Base-by-base conservation (phyloP, 2,888 invertebrate genomes). In the Nomada flava region DNA sequence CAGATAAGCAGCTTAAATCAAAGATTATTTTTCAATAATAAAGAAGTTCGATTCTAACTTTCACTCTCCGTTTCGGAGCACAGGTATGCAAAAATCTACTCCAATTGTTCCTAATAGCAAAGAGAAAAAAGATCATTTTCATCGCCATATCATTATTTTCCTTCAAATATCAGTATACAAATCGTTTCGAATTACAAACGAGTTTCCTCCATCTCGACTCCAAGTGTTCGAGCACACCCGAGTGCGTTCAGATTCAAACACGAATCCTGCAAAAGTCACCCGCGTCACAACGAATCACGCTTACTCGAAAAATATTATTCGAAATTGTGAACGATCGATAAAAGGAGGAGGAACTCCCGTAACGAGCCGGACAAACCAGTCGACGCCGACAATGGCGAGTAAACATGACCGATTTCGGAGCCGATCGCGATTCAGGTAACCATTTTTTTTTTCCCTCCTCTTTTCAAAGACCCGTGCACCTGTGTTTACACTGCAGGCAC, bases 401-500 rank as follows among this genome's bases (percentile, higher is more conserved):
- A 89, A 89, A 86, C 84, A 87, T 72, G 71, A 71, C 69, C 79
- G 77, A 76, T 70, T 76, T 62, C 78, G 78, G 75, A 70, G 64
- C 77, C 76, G 83, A 85, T 85, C 85, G 79, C 57, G 57, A 75
- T 68, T 55, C 86, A 73, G 88, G 86, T 88, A 87, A 82, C 64
- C 59, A 55, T 76, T 74, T 80, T 85, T 76, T 73, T 53, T 50
- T 55, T 1, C 23, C n/a, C 42, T 53, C 20, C 23, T 20, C 57
- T 65, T 68, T 63, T 62, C 63, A 62, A 3, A 72, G 68, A 77
- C 52, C 53, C 60, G 29, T 65, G 85, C 91, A 91, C 89, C 91
- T 90, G 91, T 91, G 88, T 91, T 90, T 91, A 90, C 89, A 85
- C 73, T 88, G 74, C 74, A 79, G 84, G 85, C 82, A 86, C 88